Evolutionary conservation across 2,888 invertebrate species (phyloP).

Genomic region (Tyria jacobaeae): DNA sequence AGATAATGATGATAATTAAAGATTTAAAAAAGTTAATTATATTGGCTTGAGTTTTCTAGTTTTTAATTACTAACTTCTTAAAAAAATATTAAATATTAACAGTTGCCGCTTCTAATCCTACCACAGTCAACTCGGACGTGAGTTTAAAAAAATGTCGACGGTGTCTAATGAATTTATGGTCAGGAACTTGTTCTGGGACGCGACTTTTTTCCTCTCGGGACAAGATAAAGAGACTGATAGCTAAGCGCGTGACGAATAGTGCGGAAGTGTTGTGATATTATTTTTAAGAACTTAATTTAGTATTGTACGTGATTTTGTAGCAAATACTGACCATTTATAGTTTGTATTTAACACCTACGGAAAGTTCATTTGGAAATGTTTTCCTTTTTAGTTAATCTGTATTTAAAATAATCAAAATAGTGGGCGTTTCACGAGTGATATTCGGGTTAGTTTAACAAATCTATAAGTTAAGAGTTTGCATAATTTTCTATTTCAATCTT

Average conservation of each 20-base stretch:
- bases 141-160: constrained; percentile 80
- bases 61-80: neutral
- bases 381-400: no score
- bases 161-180: constrained; percentile 86
- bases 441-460: no score
- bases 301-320: neutral
- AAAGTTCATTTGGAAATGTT: no score
- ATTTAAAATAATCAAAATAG: no score
- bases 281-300: constrained; percentile 18
- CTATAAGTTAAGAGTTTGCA: no score
- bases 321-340: neutral
- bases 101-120: constrained; percentile 60
- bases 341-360: neutral
- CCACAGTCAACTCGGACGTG: constrained; percentile 63
- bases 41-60: neutral
- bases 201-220: constrained; percentile 75
- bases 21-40: no score
- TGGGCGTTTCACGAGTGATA: no score
- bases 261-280: constrained; percentile 48
- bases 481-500: no score
- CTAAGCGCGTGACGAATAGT: constrained; percentile 68
- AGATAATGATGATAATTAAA: no score
- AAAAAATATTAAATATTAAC: neutral
- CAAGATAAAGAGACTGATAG: constrained; percentile 78
- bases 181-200: constrained; percentile 79